Base-by-base conservation (phyloP, 2,888 invertebrate species). In the Agrypnus murinus region DNA sequence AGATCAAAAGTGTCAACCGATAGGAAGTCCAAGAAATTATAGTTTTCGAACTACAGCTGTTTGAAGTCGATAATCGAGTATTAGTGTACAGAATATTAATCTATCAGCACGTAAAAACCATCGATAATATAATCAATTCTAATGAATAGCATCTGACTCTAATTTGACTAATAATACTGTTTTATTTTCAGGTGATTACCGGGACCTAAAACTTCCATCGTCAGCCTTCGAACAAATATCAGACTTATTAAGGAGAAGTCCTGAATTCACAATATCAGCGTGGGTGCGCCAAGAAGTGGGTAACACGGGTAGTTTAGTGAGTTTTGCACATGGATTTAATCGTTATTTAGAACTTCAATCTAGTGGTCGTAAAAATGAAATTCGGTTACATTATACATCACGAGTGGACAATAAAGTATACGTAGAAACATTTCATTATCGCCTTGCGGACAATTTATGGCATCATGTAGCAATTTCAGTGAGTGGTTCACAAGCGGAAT, bases 331-430 rank as follows among this genome's bases (percentile, higher is more conserved):
- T 86, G 94, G 93, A 82, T 90, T 90, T 86, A 92, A 92, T 88
- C 92, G 95, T 89, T 95, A 94, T 88, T 89, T 96, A 88, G 95
- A 96, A 89, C 89, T 96, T 87, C 95, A 96, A 88, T 95, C 95
- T 84, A 95, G 94, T 87, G 95, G 95, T 78, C 90, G 95, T 75
- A 92, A 92, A 82, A 93, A 95, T 86, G 95, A 96, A 87, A 91
- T 95, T 83, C 91, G 95, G 78, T 89, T 95, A 84, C 94, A 94
- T 87, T 95, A 95, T 86, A 91, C 91, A 85, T 90, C 91, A 80
- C 89, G 89, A 77, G 90, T 90, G 76, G 88, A 89, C 82, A 88
- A 89, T 68, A 86, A 86, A 79, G 89, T 92, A 80, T 91, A 92
- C 84, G 92, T 93, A 80, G 96, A 96, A 89, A 92, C 93, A 83